phyloP scores from a whole-genome alignment of 2,888 invertebrate species.

The Tigriopus californicus region DNA sequence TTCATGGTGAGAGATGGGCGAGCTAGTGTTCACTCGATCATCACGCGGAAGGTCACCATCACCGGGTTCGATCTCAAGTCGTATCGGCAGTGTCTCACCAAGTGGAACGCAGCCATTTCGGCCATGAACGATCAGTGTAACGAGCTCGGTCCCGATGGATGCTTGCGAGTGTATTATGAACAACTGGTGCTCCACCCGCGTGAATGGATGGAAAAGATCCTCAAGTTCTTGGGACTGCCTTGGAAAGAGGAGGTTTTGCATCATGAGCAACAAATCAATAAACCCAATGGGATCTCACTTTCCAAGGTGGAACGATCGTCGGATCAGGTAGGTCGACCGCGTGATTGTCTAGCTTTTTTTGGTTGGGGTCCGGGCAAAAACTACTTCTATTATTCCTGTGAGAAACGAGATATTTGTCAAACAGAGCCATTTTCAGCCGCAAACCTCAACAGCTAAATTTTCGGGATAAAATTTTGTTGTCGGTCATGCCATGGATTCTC shows the following conservation, averaged over 20 bases:
- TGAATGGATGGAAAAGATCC: constrained; percentile 65
- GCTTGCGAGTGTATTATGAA: constrained; percentile 86
- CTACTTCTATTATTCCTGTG: too few species aligned
- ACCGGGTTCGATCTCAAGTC: constrained; percentile 84
- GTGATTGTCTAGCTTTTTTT: not conserved
- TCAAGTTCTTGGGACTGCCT: constrained; percentile 69
- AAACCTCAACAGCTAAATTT: too few species aligned
- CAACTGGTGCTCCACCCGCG: constrained; percentile 86
- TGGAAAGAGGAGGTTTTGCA: constrained; percentile 93
- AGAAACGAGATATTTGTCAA: too few species aligned
- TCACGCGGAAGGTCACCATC: constrained; percentile 46
- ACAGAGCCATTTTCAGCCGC: too few species aligned
- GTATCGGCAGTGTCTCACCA: constrained; percentile 80
- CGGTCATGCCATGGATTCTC: too few species aligned
- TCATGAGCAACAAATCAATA: constrained; percentile 92
- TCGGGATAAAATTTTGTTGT: too few species aligned
- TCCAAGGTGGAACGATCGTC: constrained; percentile 85
- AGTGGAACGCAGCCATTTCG: constrained; percentile 91
- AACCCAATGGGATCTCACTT: constrained; percentile 27
- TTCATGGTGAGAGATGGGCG: constrained; percentile 97
- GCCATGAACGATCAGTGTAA: constrained; percentile 85
- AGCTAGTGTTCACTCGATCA: constrained; percentile 95
- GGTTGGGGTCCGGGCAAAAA: too few species aligned
- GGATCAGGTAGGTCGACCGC: constrained; percentile 58
- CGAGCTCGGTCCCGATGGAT: constrained; percentile 43